Evolutionary conservation across 1,140 invertebrate species (phyloP), one percentile per base, ranked within the genome.

Genomic region (Penaeus vannamei): DNA sequence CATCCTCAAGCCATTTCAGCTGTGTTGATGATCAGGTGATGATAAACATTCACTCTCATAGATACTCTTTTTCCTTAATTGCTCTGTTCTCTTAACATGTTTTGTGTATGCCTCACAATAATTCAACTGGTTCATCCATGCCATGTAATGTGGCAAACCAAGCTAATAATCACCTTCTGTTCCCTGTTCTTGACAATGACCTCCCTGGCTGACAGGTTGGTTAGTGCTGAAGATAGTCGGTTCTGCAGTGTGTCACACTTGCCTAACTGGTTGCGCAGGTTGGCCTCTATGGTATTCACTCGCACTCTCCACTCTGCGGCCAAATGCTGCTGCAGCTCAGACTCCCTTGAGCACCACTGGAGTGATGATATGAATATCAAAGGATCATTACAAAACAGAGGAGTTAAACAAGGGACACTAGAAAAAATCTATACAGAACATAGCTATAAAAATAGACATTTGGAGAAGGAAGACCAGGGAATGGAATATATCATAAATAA

Each of bases 301-400:
- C 82, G 66, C n/a, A 66, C 64, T 29, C 84, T 61, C 86, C 86
- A 88, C 26, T 88, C 86, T 26, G 62, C 61, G 42, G 86, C 62
- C 53, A 88, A 46, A 46, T 88, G 86, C 20, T 62, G 64, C 20
- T 88, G 86, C 32, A 88, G 66, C n/a, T 88, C 86, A 69, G 86
- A 80, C 66, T 88, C 86, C 17, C 80, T 61, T 29, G 59, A 29
- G 26, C 80, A 66, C 86, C 86, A 88, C 86, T 88, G 29, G 53
- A 53, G 53, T 53, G 53, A 53, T 14, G 53, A 42, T 42, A 42
- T 42, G 36, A 42, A 42, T 42, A 42, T 42, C 8, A 42, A 42
- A 42, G 36, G 1, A 36, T 36, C 36, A 36, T 5, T 36, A 36
- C 5, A 36, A 5, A 5, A 5, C 36, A 36, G 36, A 36, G 5